Evolutionary conservation across 2,113 vertebrate genomes (phyloP).

Genomic region (Amphiprion percula): DNA sequence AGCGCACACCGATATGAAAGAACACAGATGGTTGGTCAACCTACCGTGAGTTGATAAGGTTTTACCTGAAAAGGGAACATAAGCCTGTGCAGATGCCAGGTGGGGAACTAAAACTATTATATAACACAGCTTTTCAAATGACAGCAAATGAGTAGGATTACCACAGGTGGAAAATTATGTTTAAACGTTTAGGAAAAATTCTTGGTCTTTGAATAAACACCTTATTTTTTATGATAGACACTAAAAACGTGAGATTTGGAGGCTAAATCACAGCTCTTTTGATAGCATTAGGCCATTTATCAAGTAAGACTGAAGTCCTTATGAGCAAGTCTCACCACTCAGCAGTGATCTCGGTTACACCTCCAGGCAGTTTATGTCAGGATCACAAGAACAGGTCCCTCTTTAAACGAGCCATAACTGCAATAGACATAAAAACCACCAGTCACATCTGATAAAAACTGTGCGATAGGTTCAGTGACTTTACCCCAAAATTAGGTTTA

Average conservation of each 20-base stretch:
- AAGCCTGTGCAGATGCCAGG: not conserved
- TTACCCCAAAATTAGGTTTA: too few relatives aligned
- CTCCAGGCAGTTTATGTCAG: too few relatives aligned
- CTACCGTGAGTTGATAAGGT: conserved; percentile 29
- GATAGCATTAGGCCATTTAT: not conserved
- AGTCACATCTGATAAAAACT: too few relatives aligned
- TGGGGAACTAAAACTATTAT: not conserved
- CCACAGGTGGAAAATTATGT: not conserved
- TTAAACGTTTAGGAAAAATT: too few relatives aligned
- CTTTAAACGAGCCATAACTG: too few relatives aligned
- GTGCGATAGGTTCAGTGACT: too few relatives aligned
- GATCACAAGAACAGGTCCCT: too few relatives aligned
- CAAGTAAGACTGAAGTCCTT: not conserved
- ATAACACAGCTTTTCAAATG: not conserved
- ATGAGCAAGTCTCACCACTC: too few relatives aligned
- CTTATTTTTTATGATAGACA: not conserved
- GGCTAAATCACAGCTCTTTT: too few relatives aligned
- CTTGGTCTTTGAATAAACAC: too few relatives aligned
- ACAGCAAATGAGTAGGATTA: not conserved
- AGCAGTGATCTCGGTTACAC: too few relatives aligned
- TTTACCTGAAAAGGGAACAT: conserved; percentile 22
- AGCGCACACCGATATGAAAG: conserved; percentile 38
- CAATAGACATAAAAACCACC: too few relatives aligned
- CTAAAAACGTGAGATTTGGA: not conserved
- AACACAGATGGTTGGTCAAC: conserved; percentile 21